Evolutionary conservation across 2,797 vertebrate genomes (phyloP).

Genomic region (Hydrocynus forskahlii): DNA sequence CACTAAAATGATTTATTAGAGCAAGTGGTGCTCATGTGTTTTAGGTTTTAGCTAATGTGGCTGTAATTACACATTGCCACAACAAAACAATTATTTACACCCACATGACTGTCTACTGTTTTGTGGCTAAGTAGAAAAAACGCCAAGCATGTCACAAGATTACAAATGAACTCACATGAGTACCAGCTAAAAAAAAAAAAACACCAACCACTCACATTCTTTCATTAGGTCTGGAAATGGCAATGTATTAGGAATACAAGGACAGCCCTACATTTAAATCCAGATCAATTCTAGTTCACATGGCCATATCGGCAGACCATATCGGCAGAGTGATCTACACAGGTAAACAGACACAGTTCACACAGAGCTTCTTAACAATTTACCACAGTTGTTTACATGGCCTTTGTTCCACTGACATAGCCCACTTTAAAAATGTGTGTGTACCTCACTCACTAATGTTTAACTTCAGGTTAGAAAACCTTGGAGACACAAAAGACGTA

Average conservation of each 20-base stretch:
- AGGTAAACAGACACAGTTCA: not conserved
- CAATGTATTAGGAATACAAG: not conserved
- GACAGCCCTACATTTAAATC: not conserved
- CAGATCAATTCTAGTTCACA: not conserved
- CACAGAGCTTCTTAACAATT: not conserved
- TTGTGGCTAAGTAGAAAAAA: not conserved
- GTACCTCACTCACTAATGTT: not conserved
- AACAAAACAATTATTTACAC: not conserved
- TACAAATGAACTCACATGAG: not conserved
- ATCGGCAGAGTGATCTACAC: not conserved
- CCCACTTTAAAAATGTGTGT: not conserved
- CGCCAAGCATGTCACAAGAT: not conserved
- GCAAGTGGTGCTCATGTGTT: not conserved
- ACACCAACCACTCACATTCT: not conserved
- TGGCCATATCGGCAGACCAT: too few species aligned
- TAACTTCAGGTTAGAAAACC: conserved; percentile 1
- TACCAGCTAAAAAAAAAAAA: not conserved
- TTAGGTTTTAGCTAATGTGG: conserved; percentile 1
- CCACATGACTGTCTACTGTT: not conserved
- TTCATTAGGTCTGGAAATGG: not conserved
- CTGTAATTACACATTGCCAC: not conserved
- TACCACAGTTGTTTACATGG: not conserved
- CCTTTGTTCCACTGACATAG: conserved; percentile 28
- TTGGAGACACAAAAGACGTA: not conserved
- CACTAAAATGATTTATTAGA: not conserved